Evolutionary conservation across 23 tunicate genomes (phyloP), one percentile per base, ranked within the genome.

Genomic region (Ascidia mentula): DNA sequence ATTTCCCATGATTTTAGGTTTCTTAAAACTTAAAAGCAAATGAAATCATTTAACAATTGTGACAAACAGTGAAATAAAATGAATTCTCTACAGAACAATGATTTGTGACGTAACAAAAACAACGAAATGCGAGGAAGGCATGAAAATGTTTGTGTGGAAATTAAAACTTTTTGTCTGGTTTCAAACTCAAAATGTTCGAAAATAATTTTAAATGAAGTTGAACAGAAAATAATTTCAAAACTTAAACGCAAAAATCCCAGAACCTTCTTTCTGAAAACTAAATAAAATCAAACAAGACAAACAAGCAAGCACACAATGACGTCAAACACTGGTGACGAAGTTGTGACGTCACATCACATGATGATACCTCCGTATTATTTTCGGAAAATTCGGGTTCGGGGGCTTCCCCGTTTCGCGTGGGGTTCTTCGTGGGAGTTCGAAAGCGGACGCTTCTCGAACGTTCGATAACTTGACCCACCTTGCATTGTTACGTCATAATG

Each of bases 401-500:
- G 35, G 20, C 34, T 77, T 45, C 37, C 38, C 69, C 69, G 37
- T 77, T 46, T 32, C 28, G 18, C 1, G 32, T 45, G 69, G 36
- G 26, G 69, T 69, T 77, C 53, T 79, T 79, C 45, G 36, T 59
- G 31, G 89, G 89, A 7, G 89, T 38, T 2, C 53, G 82, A 45
- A 77, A 85, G 20, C 83, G 74, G 32, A 88, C 81, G 45, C 92
- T 88, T 77, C 92, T 40, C 2, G 92, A 88, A n/a, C 92, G 82
- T 42, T 82, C 81, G 36, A 88, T 82, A 4, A 88, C 83, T 15
- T 81, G 32, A 32, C 79, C 81, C 34, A 88, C 87, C 92, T 88
- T 35, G 76, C 39, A 72, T 35, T 72, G 76, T 72, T 72, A 72
- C 65, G 65, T 53, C 65, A 53, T 28, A 53, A 9, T 53, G 65